Percentiles rank a stretch among this genome's conserved stretches.
phyloP scores from a whole-genome alignment of 1,140 invertebrate genomes.

The Caenorhabditis latens region DNA sequence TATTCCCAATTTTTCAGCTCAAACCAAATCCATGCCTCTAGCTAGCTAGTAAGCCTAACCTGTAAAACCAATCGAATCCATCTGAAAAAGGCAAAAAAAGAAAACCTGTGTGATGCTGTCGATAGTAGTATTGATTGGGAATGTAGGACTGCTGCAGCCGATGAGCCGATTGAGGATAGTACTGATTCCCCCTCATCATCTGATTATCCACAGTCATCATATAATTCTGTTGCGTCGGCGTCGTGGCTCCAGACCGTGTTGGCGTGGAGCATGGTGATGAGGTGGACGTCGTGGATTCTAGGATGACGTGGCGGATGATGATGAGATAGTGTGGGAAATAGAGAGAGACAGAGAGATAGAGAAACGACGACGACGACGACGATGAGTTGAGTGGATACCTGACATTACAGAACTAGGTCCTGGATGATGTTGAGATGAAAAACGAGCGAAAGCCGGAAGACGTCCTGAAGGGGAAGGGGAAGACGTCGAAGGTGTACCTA shows the following conservation, averaged over 20 bases:
- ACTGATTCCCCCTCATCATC: neutral
- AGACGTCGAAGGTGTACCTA: slow-evolving; percentile 23
- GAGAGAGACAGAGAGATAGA: slow-evolving; percentile 3
- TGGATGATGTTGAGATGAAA: neutral
- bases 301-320: slow-evolving; percentile 11
- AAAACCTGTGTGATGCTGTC: too few species aligned
- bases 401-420: slow-evolving; percentile 15
- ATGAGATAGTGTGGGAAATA: neutral
- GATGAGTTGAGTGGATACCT: slow-evolving; percentile 41
- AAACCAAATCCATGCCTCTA: too few species aligned
- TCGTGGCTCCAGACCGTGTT: slow-evolving; percentile 29
- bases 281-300: slow-evolving; percentile 17
- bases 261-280: slow-evolving; percentile 48
- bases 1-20: too few species aligned
- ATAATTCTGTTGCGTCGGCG: slow-evolving; percentile 35
- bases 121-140: too few species aligned
- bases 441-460: neutral
- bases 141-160: neutral
- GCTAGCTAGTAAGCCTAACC: too few species aligned
- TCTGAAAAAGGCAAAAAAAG: too few species aligned
- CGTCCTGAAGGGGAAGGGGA: neutral
- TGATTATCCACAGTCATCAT: neutral
- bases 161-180: neutral
- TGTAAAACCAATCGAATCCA: too few species aligned
- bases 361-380: slow-evolving; percentile 10